Base-by-base conservation (phyloP, 2,888 invertebrate species). In the Pseudoips prasinana region DNA sequence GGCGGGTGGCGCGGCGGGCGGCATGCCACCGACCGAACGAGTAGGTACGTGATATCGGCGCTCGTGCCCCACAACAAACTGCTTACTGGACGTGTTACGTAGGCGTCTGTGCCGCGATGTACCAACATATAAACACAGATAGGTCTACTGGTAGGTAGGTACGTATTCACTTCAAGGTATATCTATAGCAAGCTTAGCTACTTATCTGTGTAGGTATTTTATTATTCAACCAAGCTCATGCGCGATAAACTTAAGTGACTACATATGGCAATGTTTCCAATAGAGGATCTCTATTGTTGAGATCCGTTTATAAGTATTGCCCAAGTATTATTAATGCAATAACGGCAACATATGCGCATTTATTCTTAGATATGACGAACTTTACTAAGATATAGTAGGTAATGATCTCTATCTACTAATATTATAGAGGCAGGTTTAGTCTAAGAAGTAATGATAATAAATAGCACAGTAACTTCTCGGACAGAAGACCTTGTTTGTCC, bases 51-150 rank as follows among this genome's bases (percentile, higher is more conserved):
- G 81, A 83, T 84, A 84, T 79, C 82, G 77, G 80, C 80, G 82
- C 83, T 81, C 85, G 83, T 86, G 86, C 83, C 80, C 75, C 82
- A 87, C 83, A 86, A 86, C 85, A 87, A 86, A 86, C 84, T 85
- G 86, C 85, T 85, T 84, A 84, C 81, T 85, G 85, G 82, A 84
- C 82, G 79, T 79, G 81, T 84, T 86, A 85, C 77, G 85, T 85
- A 83, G 83, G 83, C 82, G 81, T 76, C 74, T 77, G 71, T 73
- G 74, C 73, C 69, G 75, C 76, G 71, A 73, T 73, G 69, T 78
- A 78, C 73, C 67, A 67, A 78, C 74, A 73, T 74, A 80, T 75
- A 78, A 72, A 76, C 71, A 75, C 61, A 73, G 61, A 73, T 66
- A 65, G 52, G 53, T 56, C 51, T 56, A 46, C 44, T 43, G 14